Percentiles rank a stretch among this genome's conserved stretches.
Evolutionary conservation across 2,888 invertebrate species (phyloP).

Genomic region (Hemithea aestivaria): DNA sequence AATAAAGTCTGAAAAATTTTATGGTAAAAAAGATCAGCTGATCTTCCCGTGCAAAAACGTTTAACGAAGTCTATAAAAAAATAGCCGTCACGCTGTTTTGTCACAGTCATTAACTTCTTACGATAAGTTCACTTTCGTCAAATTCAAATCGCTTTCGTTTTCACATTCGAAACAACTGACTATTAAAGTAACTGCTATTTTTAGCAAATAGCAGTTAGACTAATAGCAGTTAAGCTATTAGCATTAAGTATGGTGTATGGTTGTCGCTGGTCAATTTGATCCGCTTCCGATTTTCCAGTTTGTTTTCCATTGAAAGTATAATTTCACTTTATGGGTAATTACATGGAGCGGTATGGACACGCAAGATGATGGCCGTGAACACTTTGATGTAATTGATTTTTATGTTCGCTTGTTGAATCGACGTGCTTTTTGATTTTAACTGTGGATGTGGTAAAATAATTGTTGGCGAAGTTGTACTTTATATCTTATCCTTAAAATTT

Average conservation of each 20-base stretch:
- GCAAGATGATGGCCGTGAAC: constrained; percentile 5
- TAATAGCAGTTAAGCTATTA: constrained; percentile 9
- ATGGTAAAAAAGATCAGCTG: too few relatives aligned
- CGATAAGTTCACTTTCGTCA: too few relatives aligned
- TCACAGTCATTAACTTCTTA: too few relatives aligned
- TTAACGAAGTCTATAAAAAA: too few relatives aligned
- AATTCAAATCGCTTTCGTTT: constrained; percentile 5
- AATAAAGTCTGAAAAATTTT: too few relatives aligned
- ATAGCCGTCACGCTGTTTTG: too few relatives aligned
- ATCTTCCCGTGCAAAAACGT: too few relatives aligned
- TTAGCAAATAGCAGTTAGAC: constrained; percentile 1
- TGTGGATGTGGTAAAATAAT: too few relatives aligned
- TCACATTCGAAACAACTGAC: constrained; percentile 4
- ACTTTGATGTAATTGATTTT: constrained; percentile 4
- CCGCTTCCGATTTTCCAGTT: constrained; percentile 55
- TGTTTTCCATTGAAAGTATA: constrained; percentile 57
- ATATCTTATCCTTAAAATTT: too few relatives aligned
- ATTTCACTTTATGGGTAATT: constrained; percentile 47
- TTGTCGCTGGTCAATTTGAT: constrained; percentile 38
- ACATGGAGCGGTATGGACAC: constrained; percentile 10
- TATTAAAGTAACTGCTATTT: background rate
- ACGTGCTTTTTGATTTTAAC: background rate
- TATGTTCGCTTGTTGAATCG: background rate
- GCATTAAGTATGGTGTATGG: constrained; percentile 13
- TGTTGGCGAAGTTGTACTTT: too few relatives aligned